These are phyloP conservation scores for Chesias legatella DNA, from an alignment of 2,888 invertebrate genomes.

Conservation along the genomic window DNA sequence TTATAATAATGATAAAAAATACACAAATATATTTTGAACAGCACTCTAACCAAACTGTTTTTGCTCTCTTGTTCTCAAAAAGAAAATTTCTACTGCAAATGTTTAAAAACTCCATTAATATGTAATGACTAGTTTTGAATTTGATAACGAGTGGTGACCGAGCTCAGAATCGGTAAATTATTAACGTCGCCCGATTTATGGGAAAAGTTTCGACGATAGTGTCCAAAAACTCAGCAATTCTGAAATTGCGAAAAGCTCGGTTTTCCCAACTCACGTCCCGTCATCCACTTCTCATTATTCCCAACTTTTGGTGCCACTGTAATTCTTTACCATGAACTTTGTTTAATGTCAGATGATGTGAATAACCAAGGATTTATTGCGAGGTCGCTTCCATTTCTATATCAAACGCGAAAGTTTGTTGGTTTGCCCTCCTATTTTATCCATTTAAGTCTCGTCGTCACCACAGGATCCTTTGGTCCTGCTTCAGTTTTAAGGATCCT, in stretches of 20 bases:
- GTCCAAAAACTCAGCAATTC: slow-evolving; percentile 43
- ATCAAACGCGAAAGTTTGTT: slow-evolving; percentile 4
- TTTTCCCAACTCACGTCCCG: slow-evolving; percentile 17
- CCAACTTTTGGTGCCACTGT: slow-evolving; percentile 24
- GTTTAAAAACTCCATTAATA: slow-evolving; percentile 13
- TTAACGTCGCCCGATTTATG: slow-evolving; percentile 63
- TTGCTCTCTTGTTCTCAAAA: not conserved
- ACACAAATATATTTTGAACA: too few species aligned
- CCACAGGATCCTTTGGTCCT: too few species aligned
- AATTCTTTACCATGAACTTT: slow-evolving; percentile 25
- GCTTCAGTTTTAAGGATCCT: too few species aligned
- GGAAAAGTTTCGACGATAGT: slow-evolving; percentile 51
- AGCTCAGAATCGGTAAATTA: slow-evolving; percentile 56
- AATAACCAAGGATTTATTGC: slow-evolving; percentile 16
- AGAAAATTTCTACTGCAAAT: slow-evolving; percentile 6
- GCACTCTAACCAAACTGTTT: too few species aligned
- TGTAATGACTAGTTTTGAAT: slow-evolving; percentile 14
- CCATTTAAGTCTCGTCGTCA: too few species aligned
- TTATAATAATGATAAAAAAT: too few species aligned
- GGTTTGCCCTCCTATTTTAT: too few species aligned
- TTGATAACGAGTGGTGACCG: slow-evolving; percentile 23
- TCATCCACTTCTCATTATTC: slow-evolving; percentile 31
- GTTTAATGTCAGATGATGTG: slow-evolving; percentile 17
- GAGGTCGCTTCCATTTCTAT: slow-evolving; percentile 5
- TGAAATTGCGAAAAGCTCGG: slow-evolving; percentile 3